Percentiles rank a stretch among this genome's conserved stretches.
phyloP scores from a whole-genome alignment of 2,797 vertebrate species.

The Decapterus maruadsi region DNA sequence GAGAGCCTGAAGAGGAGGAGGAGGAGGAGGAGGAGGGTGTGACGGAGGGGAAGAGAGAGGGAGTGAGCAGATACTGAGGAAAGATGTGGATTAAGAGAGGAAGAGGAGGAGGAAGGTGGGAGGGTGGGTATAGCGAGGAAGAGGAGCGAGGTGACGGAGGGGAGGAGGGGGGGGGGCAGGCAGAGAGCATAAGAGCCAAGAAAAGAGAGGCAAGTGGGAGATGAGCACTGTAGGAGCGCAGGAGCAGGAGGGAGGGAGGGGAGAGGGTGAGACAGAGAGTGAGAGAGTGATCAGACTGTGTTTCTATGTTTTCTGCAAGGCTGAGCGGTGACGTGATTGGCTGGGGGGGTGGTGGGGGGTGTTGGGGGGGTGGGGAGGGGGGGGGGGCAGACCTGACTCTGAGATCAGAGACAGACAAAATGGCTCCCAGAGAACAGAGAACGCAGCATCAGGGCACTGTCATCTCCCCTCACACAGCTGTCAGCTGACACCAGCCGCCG shows the following conservation, averaged over 20 bases:
- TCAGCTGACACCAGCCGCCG: slow-evolving; percentile 69
- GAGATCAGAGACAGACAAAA: slow-evolving; percentile 87
- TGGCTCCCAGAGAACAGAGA: slow-evolving; percentile 84
- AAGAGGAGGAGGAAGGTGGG: slow-evolving; percentile 42
- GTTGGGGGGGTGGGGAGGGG: slow-evolving; percentile 20
- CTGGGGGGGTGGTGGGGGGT: slow-evolving; percentile 43
- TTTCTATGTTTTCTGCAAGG: slow-evolving; percentile 83
- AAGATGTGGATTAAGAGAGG: slow-evolving; percentile 69
- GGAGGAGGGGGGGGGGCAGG: neutral
- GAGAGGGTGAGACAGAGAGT: slow-evolving; percentile 35
- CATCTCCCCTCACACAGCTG: slow-evolving; percentile 81
- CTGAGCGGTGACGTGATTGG: slow-evolving; percentile 84
- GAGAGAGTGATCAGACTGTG: slow-evolving; percentile 78
- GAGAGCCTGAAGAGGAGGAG: slow-evolving; percentile 58
- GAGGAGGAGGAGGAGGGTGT: slow-evolving; percentile 57
- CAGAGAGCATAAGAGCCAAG: slow-evolving; percentile 57
- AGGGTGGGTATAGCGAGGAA: too few relatives aligned
- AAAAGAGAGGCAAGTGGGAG: slow-evolving; percentile 65
- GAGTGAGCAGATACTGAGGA: slow-evolving; percentile 60
- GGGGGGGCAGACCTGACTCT: slow-evolving; percentile 79
- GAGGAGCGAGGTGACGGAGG: slow-evolving; percentile 34
- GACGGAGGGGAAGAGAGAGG: slow-evolving; percentile 50
- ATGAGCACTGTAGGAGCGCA: slow-evolving; percentile 67
- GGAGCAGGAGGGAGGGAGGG: slow-evolving; percentile 50
- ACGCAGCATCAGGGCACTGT: slow-evolving; percentile 83